phyloP scores from a whole-genome alignment of 2,888 invertebrate species.

The Dyspetes luteomarginatus region DNA sequence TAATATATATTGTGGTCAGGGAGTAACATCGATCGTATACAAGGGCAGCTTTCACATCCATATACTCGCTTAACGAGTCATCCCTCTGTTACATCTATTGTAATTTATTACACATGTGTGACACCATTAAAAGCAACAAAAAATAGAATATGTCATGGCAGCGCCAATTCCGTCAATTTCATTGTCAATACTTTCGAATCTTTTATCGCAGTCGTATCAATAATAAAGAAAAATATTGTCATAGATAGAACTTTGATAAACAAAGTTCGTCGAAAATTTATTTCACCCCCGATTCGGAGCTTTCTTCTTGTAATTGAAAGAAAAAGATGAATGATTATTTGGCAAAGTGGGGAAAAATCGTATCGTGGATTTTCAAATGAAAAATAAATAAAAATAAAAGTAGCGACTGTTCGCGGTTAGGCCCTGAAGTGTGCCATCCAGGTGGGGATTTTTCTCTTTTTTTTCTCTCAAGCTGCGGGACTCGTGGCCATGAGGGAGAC shows the following conservation, averaged over 20 bases:
- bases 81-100: conserved; percentile 42
- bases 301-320: too few species aligned
- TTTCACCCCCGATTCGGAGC: too few species aligned
- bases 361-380: not conserved
- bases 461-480: conserved; percentile 56
- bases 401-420: conserved; percentile 15
- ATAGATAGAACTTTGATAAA: too few species aligned
- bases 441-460: conserved; percentile 42
- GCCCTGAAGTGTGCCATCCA: conserved; percentile 35
- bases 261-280: too few species aligned
- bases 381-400: conserved; percentile 30
- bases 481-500: conserved; percentile 69
- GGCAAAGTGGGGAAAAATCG: not conserved
- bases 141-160: not conserved
- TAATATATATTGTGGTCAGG: not conserved
- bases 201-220: too few species aligned
- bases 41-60: conserved; percentile 58
- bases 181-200: too few species aligned
- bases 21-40: conserved; percentile 71
- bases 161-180: too few species aligned
- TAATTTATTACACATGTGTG: conserved; percentile 33
- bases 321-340: too few species aligned
- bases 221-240: too few species aligned
- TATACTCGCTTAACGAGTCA: conserved; percentile 15
- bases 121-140: conserved; percentile 8